phyloP scores from a whole-genome alignment of 2,113 vertebrate species.

The Oncorhynchus mykiss region DNA sequence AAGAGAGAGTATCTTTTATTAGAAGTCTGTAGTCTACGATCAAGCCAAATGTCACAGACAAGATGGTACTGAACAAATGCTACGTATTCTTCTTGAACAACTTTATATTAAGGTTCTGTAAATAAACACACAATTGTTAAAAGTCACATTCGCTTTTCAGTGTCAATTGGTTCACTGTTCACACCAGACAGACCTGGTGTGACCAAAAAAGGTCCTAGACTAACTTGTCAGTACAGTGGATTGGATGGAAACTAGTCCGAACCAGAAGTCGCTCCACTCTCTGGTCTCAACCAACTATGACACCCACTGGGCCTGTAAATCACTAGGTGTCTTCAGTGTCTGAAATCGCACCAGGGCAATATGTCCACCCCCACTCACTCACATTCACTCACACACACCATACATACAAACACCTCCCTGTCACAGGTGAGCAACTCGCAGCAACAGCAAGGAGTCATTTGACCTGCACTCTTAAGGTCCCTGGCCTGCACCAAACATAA shows the following conservation, averaged over 20 bases:
- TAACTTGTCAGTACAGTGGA: neutral
- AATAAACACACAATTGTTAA: too few relatives aligned
- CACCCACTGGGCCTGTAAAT: slow-evolving; percentile 20
- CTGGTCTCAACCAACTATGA: slow-evolving; percentile 24
- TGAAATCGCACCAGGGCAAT: slow-evolving; percentile 37
- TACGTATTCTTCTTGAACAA: too few relatives aligned
- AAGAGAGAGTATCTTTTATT: neutral
- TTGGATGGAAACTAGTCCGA: slow-evolving; percentile 6
- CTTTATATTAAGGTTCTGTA: too few relatives aligned
- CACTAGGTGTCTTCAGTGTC: slow-evolving; percentile 10
- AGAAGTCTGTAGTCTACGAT: neutral
- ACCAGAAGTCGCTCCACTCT: slow-evolving; percentile 10
- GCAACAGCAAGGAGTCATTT: neutral
- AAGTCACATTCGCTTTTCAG: too few relatives aligned
- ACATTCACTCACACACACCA: slow-evolving; percentile 19
- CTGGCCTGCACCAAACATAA: neutral
- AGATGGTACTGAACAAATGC: too few relatives aligned
- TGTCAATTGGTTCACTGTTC: neutral
- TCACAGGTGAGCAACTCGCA: neutral
- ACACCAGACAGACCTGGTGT: neutral
- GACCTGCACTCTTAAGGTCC: too few relatives aligned
- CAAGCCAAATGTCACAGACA: neutral
- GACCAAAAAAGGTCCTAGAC: neutral
- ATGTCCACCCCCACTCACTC: slow-evolving; percentile 35
- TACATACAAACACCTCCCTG: neutral